These are phyloP conservation scores for Abrostola tripartita DNA, from an alignment of 2,888 invertebrate genomes.

Conservation along the genomic window DNA sequence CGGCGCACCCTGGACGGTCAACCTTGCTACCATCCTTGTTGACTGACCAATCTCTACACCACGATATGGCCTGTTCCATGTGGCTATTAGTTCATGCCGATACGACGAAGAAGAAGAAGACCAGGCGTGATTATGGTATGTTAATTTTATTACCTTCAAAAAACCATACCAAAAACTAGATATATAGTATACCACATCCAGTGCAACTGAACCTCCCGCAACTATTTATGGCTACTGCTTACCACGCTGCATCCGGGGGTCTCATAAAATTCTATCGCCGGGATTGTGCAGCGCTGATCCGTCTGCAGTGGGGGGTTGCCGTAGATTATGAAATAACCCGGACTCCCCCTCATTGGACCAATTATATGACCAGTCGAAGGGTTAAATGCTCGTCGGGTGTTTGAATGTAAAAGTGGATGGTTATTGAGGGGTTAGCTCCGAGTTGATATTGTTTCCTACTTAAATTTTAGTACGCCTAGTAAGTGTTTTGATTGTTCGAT, in stretches of 20 bases:
- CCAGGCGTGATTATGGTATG: too few relatives aligned
- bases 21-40: too few relatives aligned
- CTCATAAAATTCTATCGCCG: conserved; percentile 86
- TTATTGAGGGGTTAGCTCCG: conserved; percentile 5
- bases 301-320: conserved; percentile 64
- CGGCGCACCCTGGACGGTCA: too few relatives aligned
- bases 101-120: too few relatives aligned
- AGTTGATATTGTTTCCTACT: conserved; percentile 1
- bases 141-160: background rate
- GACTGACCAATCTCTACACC: too few relatives aligned
- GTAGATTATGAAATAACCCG: conserved; percentile 60
- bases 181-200: conserved; percentile 60
- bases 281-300: conserved; percentile 82
- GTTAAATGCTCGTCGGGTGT: conserved; percentile 43
- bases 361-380: conserved; percentile 58
- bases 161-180: background rate
- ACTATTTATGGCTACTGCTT: conserved; percentile 84
- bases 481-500: too few relatives aligned
- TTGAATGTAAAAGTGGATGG: conserved; percentile 21
- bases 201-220: conserved; percentile 47
- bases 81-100: too few relatives aligned
- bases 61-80: too few relatives aligned
- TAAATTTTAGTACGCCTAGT: background rate
- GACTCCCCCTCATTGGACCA: conserved; percentile 51
- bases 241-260: conserved; percentile 80